These are phyloP conservation scores for Pluvianellus socialis DNA, from an alignment of 2,113 vertebrate species.

Conservation along the genomic window DNA sequence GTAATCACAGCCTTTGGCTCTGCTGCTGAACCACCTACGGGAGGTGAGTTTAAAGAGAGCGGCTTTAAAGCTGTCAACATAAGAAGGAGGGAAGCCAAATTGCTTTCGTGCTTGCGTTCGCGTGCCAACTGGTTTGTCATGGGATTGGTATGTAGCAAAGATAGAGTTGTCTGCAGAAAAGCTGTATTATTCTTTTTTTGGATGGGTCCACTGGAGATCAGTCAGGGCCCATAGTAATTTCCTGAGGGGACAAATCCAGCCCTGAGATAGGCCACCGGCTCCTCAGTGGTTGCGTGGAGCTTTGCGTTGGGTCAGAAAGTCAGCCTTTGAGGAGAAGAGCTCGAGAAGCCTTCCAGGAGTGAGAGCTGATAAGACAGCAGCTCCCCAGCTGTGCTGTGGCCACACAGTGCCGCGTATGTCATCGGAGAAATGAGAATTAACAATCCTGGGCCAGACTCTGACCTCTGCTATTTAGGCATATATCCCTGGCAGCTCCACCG, in stretches of 20 bases:
- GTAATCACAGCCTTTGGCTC: slow-evolving; percentile 72
- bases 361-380: slow-evolving; percentile 51
- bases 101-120: slow-evolving; percentile 56
- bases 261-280: slow-evolving; percentile 42
- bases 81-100: slow-evolving; percentile 67
- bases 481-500: neutral
- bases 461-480: slow-evolving; percentile 7
- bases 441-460: slow-evolving; percentile 32
- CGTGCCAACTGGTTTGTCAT: slow-evolving; percentile 69
- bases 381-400: slow-evolving; percentile 50
- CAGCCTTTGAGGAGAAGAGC: slow-evolving; percentile 43
- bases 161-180: slow-evolving; percentile 67
- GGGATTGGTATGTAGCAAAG: slow-evolving; percentile 72
- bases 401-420: neutral
- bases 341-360: slow-evolving; percentile 51
- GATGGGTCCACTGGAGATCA: slow-evolving; percentile 51
- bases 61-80: slow-evolving; percentile 72
- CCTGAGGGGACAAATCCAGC: slow-evolving; percentile 41
- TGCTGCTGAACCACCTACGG: slow-evolving; percentile 69
- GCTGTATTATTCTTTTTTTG: slow-evolving; percentile 64
- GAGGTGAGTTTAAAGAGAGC: slow-evolving; percentile 75
- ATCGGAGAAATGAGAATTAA: slow-evolving; percentile 14
- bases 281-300: neutral
- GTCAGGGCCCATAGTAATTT: slow-evolving; percentile 52
- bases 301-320: slow-evolving; percentile 2